These are phyloP conservation scores for Myotis planiceps DNA, from an alignment of 2,797 vertebrate species.

Conservation along the genomic window DNA sequence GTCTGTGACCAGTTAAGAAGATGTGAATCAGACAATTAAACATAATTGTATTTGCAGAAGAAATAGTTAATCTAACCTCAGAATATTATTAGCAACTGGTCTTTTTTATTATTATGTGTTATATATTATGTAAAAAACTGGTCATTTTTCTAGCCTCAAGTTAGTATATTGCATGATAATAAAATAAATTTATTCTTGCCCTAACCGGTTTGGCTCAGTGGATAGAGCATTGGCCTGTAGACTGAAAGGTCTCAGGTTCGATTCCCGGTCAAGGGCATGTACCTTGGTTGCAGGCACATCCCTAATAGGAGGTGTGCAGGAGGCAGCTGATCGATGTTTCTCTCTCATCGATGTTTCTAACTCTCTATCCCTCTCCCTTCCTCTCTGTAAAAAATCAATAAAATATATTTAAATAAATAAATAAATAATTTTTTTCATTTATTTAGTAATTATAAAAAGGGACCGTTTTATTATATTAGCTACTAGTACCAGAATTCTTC, in stretches of 20 bases:
- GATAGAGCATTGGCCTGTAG: too few relatives aligned
- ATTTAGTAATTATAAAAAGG: neutral
- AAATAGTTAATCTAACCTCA: neutral
- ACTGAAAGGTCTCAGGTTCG: too few relatives aligned
- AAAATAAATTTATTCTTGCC: neutral
- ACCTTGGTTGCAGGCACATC: too few relatives aligned
- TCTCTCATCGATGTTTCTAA: too few relatives aligned
- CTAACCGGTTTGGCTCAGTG: too few relatives aligned
- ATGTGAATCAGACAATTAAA: neutral
- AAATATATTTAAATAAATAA: neutral
- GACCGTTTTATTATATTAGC: neutral
- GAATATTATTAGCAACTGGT: neutral
- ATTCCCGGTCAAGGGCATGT: too few relatives aligned
- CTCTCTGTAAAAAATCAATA: too few relatives aligned
- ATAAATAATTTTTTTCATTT: neutral
- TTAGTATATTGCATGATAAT: neutral
- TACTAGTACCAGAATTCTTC: neutral
- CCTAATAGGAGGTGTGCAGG: too few relatives aligned
- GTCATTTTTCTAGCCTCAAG: neutral
- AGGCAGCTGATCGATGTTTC: too few relatives aligned
- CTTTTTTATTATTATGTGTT: neutral
- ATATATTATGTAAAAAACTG: neutral
- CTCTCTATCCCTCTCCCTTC: too few relatives aligned
- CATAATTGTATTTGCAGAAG: neutral
- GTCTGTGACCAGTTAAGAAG: neutral